Percentiles rank a stretch among this genome's conserved stretches.
Conservation (phyloP, 2,113 vertebrate genomes). For the Martes martes region DNA sequence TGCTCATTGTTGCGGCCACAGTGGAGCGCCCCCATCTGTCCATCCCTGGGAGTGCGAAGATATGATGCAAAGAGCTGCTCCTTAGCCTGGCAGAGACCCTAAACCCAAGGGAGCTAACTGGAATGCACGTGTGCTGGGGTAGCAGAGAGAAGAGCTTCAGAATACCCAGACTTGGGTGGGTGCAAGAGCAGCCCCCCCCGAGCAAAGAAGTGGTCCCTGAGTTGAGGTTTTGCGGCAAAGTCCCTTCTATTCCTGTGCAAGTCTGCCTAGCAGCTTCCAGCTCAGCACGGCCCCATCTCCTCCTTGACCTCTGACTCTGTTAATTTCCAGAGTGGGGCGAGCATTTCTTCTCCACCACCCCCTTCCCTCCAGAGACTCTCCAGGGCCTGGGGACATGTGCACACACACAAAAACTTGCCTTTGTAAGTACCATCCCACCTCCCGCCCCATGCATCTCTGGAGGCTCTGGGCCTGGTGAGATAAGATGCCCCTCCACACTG, state of each 20-base stretch:
- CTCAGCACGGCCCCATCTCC: rapidly evolving
- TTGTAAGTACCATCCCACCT: rapidly evolving
- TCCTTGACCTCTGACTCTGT: neutral
- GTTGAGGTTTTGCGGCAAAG: neutral
- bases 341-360: no score
- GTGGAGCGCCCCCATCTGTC: neutral
- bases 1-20: neutral
- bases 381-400: rapidly evolving
- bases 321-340: neutral
- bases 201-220: neutral
- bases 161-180: rapidly evolving
- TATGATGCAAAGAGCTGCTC: neutral
- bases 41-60: neutral
- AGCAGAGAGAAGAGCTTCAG: neutral
- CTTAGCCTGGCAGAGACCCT: rapidly evolving
- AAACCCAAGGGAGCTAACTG: neutral
- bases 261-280: neutral
- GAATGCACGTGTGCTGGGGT: rapidly evolving
- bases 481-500: neutral
- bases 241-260: rapidly evolving
- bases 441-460: neutral
- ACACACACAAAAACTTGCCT: no score
- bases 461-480: neutral
- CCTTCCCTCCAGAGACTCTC: neutral
- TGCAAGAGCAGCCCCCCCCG: neutral